Percentiles rank a stretch among this genome's conserved stretches.
phyloP scores from a whole-genome alignment of 2,797 vertebrate species.

The Anas capensis region DNA sequence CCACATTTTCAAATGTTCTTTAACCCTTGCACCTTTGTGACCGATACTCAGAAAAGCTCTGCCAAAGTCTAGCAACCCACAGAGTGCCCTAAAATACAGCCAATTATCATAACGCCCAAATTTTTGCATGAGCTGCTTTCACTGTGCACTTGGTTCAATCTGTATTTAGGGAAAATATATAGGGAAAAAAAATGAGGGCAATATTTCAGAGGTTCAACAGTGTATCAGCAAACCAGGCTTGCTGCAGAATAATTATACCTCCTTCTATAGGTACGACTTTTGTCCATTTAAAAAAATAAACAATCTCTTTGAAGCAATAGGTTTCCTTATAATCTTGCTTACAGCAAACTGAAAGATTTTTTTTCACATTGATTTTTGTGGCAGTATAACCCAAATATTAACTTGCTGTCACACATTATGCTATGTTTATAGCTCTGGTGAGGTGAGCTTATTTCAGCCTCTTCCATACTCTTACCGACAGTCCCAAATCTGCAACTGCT shows the following conservation, averaged over 20 bases:
- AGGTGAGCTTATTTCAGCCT: not conserved
- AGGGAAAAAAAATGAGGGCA: not conserved
- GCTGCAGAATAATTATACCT: not conserved
- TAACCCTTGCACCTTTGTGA: not conserved
- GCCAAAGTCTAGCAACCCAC: not conserved
- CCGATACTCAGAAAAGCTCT: not conserved
- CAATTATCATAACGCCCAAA: not conserved
- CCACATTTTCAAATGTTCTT: not conserved
- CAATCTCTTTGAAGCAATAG: not conserved
- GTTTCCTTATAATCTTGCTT: not conserved
- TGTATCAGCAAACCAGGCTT: not conserved
- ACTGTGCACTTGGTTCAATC: not conserved
- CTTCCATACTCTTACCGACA: not conserved
- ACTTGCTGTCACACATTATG: not conserved
- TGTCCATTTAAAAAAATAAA: not conserved
- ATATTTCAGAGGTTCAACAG: not conserved
- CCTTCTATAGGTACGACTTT: not conserved
- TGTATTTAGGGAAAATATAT: not conserved
- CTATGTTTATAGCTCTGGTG: not conserved
- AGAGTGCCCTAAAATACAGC: not conserved
- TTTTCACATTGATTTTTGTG: not conserved
- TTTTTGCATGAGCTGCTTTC: not conserved
- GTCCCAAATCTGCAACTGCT: not conserved
- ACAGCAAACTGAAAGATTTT: not conserved
- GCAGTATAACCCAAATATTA: not conserved